Evolutionary conservation across 2,888 invertebrate species (phyloP), one percentile per base, ranked within the genome.

Genomic region (Pseudanteris insignis): DNA sequence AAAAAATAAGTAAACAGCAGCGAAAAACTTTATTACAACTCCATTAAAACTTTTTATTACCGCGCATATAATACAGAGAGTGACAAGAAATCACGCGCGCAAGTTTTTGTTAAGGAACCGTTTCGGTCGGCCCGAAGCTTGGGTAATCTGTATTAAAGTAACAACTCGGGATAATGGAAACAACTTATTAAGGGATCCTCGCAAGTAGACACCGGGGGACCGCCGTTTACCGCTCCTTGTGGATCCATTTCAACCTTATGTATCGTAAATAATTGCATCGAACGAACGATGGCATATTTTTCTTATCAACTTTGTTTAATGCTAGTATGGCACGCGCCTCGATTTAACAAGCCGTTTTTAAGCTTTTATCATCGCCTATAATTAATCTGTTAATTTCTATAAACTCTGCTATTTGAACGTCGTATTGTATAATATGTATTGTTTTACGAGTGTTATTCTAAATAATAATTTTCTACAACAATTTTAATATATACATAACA

Each of bases 11-110:
- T 30, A 55, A 34, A n/a, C n/a, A n/a, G n/a, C n/a, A n/a, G n/a
- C n/a, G 55, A 57, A 55, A 37, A 57, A 48, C 47, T 57, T 47
- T 55, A 57, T 41, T 48, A 32, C 55, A 57, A 47, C 43, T 57
- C 57, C 37, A 57, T 57, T 57, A 57, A 57, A 57, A 57, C 30
- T 48, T 57, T 43, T 10, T 41, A 36, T 48, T 37, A 57, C 18
- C 48, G 37, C 43, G 37, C 24, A 37, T 46, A 47, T 29, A 53
- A 53, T 44, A 24, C 13, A 44, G 25, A 21, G 34, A 14, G 51
- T 29, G 41, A 51, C 41, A 36, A 41, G 6, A n/a, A n/a, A n/a
- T n/a, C n/a, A n/a, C n/a, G n/a, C n/a, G 29, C 10, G 2, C 3
- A 41, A 34, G 33, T 41, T 50, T 30, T 29, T 21, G 14, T 14